These are phyloP conservation scores for Bursaphelenchus okinawaensis DNA, from an alignment of 2,888 invertebrate genomes.

Conservation along the genomic window DNA sequence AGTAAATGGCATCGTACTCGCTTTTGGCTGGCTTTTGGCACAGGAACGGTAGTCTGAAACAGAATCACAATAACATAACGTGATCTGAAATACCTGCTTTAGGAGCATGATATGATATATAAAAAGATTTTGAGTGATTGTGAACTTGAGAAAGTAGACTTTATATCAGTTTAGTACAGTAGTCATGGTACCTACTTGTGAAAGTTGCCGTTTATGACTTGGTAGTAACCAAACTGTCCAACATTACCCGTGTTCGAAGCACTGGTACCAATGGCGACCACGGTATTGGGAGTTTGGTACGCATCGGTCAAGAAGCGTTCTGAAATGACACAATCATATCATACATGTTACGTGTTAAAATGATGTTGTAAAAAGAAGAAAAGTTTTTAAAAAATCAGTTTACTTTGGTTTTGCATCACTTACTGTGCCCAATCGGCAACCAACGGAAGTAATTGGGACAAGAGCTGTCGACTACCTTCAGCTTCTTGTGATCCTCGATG, in stretches of 20 bases:
- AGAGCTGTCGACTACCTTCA: background rate
- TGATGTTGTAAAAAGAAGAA: too few species aligned
- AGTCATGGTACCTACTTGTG: background rate
- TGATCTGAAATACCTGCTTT: background rate
- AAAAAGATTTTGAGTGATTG: background rate
- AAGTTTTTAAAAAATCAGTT: too few species aligned
- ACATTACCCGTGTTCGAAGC: constrained; percentile 8
- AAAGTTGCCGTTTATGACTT: constrained; percentile 14
- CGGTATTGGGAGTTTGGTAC: background rate
- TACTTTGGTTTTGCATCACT: background rate
- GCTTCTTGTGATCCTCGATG: background rate
- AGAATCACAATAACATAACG: background rate
- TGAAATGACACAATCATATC: too few species aligned
- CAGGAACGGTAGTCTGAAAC: constrained; percentile 5
- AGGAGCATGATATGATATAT: background rate
- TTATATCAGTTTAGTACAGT: background rate
- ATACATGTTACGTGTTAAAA: too few species aligned
- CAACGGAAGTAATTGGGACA: constrained; percentile 1
- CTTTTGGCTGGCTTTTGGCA: background rate
- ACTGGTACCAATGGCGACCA: background rate
- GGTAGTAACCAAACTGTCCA: constrained; percentile 10
- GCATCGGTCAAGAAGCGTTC: background rate
- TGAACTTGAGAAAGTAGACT: too few species aligned
- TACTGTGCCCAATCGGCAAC: constrained; percentile 14
- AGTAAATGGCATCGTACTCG: background rate